phyloP scores from a whole-genome alignment of 2,797 vertebrate genomes.

The Peromyscus nudipes region DNA sequence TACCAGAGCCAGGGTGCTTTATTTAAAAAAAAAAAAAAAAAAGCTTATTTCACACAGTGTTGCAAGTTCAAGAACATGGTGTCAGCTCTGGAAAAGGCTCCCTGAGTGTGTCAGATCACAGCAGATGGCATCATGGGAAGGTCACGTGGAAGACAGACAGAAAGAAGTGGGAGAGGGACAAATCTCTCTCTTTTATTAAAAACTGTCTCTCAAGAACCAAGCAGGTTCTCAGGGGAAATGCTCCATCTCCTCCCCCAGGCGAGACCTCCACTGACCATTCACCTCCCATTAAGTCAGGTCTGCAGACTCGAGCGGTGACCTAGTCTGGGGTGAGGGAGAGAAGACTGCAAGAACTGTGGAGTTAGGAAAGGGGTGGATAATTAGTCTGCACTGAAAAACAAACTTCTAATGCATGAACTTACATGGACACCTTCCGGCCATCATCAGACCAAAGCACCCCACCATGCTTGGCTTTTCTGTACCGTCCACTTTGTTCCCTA shows the following conservation, averaged over 20 bases:
- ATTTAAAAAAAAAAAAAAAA: background rate
- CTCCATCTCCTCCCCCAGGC: background rate
- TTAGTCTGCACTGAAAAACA: background rate
- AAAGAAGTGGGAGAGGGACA: background rate
- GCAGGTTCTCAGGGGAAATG: background rate
- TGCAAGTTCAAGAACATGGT: background rate
- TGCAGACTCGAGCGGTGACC: background rate
- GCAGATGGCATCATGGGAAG: background rate
- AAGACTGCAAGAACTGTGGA: background rate
- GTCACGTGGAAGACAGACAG: background rate
- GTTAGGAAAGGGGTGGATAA: background rate
- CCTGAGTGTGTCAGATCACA: background rate
- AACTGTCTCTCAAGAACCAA: background rate
- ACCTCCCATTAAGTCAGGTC: background rate
- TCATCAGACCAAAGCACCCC: background rate
- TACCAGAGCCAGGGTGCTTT: background rate
- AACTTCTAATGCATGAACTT: no score
- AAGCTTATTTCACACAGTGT: background rate
- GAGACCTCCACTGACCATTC: background rate
- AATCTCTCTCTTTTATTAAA: background rate
- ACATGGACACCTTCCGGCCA: no score
- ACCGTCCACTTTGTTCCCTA: background rate
- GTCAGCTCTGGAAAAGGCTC: background rate
- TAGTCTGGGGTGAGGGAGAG: background rate
- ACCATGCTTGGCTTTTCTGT: background rate